Evolutionary conservation across 2,888 invertebrate species (phyloP).

Genomic region (Argyra leucocephala): DNA sequence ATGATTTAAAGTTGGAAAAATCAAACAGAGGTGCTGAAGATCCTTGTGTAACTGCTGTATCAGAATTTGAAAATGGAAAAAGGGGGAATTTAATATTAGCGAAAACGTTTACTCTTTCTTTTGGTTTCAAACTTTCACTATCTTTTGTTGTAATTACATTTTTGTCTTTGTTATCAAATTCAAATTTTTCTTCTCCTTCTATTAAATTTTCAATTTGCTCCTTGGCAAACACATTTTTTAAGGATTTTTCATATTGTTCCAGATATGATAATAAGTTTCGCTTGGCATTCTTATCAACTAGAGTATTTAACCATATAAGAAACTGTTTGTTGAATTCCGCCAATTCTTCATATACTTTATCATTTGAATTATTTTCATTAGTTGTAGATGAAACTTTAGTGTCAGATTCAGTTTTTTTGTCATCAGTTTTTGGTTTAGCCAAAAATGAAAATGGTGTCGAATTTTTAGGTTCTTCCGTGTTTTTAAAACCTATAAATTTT

Average conservation of each 20-base stretch:
- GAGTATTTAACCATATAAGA: constrained; percentile 74
- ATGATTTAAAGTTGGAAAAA: constrained; percentile 54
- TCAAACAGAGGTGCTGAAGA: constrained; percentile 46
- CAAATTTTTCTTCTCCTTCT: constrained; percentile 45
- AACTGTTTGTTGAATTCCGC: constrained; percentile 70
- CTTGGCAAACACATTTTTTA: constrained; percentile 28
- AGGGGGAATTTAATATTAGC: constrained; percentile 21
- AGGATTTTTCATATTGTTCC: constrained; percentile 68
- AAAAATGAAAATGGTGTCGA: constrained; percentile 34
- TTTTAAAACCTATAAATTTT: constrained; percentile 32
- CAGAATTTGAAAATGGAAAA: constrained; percentile 44
- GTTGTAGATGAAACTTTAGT: constrained; percentile 7
- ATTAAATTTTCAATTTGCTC: not conserved
- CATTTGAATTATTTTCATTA: not conserved
- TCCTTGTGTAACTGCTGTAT: constrained; percentile 31
- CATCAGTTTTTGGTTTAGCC: constrained; percentile 20
- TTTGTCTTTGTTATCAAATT: not conserved
- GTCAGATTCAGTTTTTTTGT: not conserved
- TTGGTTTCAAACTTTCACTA: constrained; percentile 18
- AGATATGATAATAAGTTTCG: constrained; percentile 83
- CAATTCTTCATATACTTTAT: not conserved
- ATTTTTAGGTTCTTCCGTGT: constrained; percentile 27
- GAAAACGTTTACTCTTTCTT: constrained; percentile 11
- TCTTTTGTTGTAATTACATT: not conserved
- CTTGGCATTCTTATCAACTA: constrained; percentile 71